Evolutionary conservation across 1,140 invertebrate species (phyloP).

Genomic region (Drosophila asahinai): DNA sequence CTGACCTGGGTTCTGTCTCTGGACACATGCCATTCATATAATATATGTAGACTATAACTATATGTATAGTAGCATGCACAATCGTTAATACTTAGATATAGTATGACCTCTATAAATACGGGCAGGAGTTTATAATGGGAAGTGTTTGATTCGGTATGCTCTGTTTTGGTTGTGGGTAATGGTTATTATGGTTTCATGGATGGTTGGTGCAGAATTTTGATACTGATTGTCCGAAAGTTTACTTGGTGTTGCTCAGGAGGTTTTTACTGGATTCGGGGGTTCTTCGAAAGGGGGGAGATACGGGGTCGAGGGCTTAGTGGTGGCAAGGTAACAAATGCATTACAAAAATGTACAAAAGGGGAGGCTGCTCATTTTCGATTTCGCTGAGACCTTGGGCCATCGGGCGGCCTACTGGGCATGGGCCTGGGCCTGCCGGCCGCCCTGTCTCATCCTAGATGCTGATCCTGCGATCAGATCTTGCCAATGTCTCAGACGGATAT

Average conservation of each 20-base stretch:
- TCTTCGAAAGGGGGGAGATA: constrained; percentile 15
- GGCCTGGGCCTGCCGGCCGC: constrained; percentile 19
- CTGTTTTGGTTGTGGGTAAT: constrained; percentile 33
- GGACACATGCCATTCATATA: constrained; percentile 63
- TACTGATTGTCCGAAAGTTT: constrained; percentile 80
- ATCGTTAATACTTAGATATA: constrained; percentile 52
- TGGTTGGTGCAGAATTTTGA: constrained; percentile 77
- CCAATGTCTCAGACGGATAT: constrained; percentile 85
- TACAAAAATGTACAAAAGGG: constrained; percentile 62
- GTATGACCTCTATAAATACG: constrained; percentile 49
- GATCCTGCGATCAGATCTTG: constrained; percentile 74
- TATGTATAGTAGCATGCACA: constrained; percentile 49
- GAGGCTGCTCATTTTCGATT: constrained; percentile 15
- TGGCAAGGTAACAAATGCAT: constrained; percentile 56
- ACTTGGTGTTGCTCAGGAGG: constrained; percentile 44
- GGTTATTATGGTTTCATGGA: constrained; percentile 37
- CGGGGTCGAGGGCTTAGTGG: constrained; percentile 5
- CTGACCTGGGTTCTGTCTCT: constrained; percentile 74
- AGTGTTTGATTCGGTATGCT: constrained; percentile 48
- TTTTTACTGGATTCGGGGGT: constrained; percentile 31
- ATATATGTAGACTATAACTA: constrained; percentile 26
- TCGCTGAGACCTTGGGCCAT: constrained; percentile 20
- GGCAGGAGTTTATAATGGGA: constrained; percentile 67
- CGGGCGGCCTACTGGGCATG: constrained; percentile 29
- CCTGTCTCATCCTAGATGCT: constrained; percentile 64